Evolutionary conservation across 2,113 vertebrate species (phyloP), one percentile per base, ranked within the genome.

Genomic region (Tympanuchus pallidicinctus): DNA sequence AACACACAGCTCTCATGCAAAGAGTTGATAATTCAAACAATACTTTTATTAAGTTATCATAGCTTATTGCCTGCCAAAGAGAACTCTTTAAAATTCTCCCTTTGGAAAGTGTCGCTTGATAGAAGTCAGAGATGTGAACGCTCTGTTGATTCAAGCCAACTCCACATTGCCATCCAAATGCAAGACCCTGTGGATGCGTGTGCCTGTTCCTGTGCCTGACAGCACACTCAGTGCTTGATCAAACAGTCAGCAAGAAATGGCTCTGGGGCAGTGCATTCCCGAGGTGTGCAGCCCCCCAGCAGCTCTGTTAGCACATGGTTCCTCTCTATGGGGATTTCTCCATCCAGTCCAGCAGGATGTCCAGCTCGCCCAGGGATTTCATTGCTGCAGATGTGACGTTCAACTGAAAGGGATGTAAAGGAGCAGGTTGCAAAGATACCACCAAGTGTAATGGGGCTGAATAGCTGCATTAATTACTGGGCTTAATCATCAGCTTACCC

Each of bases 361-460:
- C 97, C 91, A 99, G 97, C 91, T 99, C 99, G 10, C 98, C 99
- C 45, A 99, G 94, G 12, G 98, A 98, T 84, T 99, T 99, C 19
- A 97, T 82, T 2, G 98, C 97, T 3, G 98, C 99, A 45, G 97
- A 94, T 8, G 42, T 94, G 34, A 96, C 86, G 17, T 98, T 97
- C 71, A 99, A 91, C 99, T 99, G 97, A 89, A 97, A 34, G 0
- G 65, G 8, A 50, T 0, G 18, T 0, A 54, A 38, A 88, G 38
- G 63, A 24, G 8, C 1, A n/a, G 32, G 60, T 14, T 18, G 52
- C 34, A 69, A 25, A 47, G 22, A 13, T 3, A 25, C 25, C 14
- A 4, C 15, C 10, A 10, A 5, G 1, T 1, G 12, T 1, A 50
- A 73, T 25, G 30, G 27, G 65, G 11, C 76, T 32, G 20, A 61